phyloP scores from a whole-genome alignment of 2,113 vertebrate genomes.

The Anarhynchus alexandrinus region DNA sequence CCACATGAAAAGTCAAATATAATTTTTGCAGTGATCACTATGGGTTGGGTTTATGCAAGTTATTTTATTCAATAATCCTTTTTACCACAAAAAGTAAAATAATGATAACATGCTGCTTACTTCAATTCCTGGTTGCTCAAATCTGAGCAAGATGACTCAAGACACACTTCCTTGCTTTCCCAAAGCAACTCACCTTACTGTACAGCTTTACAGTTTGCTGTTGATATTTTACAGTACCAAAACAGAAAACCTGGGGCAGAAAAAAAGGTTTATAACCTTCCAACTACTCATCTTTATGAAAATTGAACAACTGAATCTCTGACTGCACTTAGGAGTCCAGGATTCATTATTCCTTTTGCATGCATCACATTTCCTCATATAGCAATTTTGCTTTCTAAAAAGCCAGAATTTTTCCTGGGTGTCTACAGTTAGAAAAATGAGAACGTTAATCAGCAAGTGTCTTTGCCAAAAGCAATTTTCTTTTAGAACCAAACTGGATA shows the following conservation, averaged over 20 bases:
- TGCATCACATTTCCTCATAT: not conserved
- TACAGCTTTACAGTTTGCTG: not conserved
- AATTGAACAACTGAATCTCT: not conserved
- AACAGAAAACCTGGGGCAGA: not conserved
- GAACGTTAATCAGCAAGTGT: not conserved
- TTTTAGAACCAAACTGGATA: not conserved
- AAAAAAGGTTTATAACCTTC: not conserved
- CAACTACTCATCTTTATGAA: not conserved
- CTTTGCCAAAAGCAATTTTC: constrained; percentile 5
- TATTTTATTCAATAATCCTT: not conserved
- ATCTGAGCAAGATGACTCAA: not conserved
- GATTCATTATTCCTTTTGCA: not conserved
- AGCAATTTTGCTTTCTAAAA: not conserved
- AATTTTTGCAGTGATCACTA: not conserved
- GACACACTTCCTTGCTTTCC: not conserved
- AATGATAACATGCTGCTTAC: not conserved
- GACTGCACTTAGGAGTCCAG: not conserved
- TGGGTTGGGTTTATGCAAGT: not conserved
- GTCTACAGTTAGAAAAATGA: not conserved
- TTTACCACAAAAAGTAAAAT: not conserved
- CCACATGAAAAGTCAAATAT: not conserved
- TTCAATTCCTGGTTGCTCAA: not conserved
- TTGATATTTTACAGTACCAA: not conserved
- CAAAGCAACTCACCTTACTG: not conserved
- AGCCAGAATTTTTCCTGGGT: not conserved